Base-by-base conservation (phyloP, 1,140 invertebrate genomes). In the Plectus sambesii region DNA sequence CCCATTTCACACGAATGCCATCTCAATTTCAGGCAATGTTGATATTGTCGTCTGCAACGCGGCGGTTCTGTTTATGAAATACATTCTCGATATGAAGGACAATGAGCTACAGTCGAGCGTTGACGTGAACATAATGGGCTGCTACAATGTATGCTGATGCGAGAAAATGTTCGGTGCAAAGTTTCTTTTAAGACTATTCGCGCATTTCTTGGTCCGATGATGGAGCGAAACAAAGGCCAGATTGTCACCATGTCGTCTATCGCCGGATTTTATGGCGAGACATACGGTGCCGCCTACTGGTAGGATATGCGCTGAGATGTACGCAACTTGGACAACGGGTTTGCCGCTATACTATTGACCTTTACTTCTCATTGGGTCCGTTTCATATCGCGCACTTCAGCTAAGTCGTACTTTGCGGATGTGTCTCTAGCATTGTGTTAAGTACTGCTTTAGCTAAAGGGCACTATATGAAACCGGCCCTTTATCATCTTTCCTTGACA, bases 31-130 rank as follows among this genome's bases (percentile, higher is more conserved):
- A 63, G 62, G 63, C 5, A 5, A 30, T 2, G 60, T 68, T 15
- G 58, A 69, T 40, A 67, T 67, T 36, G 61, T 67, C 2, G 48
- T 67, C 35, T 68, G 65, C 29, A 67, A 67, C 42, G 64, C 64
- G 5, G 64, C 66, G 8, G 53, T 67, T 19, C 35, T 67, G n/a
- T 57, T 50, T 23, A 68, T 67, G 43, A 58, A 36, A n/a, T 56
- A 55, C 27, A 53, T 58, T 17, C 45, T 63, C 44, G 50, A 67
- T 27, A 35, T 67, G 25, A 62, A 43, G 19, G 53, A 42, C 19
- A 38, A 58, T 9, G 41, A 67, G 22, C 33, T 67, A 5, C 47
- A 65, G 45, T 20, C 30, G 8, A 58, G 60, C 29, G 30, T 61
- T 0, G 55, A 67, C 44, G 63, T 67, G 2, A 67, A 67, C 30